phyloP scores from a whole-genome alignment of 2,888 invertebrate genomes.

The Xanthia togata region DNA sequence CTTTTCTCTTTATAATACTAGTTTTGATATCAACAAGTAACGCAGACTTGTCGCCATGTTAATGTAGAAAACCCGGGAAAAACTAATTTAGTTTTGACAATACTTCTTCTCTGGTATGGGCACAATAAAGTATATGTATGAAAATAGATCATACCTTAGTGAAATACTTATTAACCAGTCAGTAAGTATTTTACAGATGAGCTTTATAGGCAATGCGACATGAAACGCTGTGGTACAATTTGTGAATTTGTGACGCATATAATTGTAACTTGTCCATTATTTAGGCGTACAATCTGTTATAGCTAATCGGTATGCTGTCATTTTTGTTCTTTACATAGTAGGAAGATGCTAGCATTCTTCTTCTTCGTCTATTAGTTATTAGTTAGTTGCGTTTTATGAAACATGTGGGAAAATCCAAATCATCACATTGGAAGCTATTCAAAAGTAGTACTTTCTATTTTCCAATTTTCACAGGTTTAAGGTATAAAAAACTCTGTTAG shows the following conservation, averaged over 20 bases:
- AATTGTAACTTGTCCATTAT: not conserved
- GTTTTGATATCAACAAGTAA: not conserved
- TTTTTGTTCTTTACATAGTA: not conserved
- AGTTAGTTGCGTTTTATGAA: not conserved
- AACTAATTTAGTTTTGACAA: not conserved
- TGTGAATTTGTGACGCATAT: not conserved
- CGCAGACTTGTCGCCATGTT: not conserved
- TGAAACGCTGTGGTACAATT: slow-evolving; percentile 11
- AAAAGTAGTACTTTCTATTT: not conserved
- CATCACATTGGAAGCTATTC: not conserved
- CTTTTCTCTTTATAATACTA: too few relatives aligned
- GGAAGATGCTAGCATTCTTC: not conserved
- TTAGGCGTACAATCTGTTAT: not conserved
- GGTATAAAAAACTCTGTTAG: not conserved
- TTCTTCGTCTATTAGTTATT: not conserved
- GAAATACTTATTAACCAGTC: not conserved
- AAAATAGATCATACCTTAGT: not conserved
- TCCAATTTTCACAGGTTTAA: not conserved
- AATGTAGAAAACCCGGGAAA: not conserved
- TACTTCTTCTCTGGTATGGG: not conserved
- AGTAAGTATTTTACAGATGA: not conserved
- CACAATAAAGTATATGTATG: not conserved
- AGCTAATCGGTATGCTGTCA: not conserved
- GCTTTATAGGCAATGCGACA: slow-evolving; percentile 9
- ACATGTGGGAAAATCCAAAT: not conserved